phyloP scores from a whole-genome alignment of 2,888 invertebrate species.

The Nephrotoma appendiculata region DNA sequence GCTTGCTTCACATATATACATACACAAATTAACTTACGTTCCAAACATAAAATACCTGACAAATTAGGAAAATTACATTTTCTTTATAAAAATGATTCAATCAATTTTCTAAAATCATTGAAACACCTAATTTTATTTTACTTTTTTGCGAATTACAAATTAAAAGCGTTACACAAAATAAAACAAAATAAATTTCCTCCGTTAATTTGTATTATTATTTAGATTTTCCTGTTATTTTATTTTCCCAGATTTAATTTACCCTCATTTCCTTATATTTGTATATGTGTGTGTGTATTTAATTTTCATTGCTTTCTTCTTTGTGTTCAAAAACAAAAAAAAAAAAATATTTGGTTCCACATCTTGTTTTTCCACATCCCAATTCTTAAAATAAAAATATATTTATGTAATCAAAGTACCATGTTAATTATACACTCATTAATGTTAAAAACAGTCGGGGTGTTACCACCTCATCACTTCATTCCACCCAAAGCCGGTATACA shows the following conservation, averaged over 20 bases:
- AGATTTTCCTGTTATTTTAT: background rate
- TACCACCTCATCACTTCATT: background rate
- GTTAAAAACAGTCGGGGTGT: background rate
- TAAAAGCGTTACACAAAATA: background rate
- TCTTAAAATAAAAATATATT: background rate
- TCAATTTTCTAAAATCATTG: background rate
- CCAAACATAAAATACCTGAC: background rate
- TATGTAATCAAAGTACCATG: background rate
- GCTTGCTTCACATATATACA: too few species aligned
- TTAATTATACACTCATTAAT: background rate
- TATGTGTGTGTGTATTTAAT: background rate
- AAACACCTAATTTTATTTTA: background rate
- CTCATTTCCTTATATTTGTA: background rate
- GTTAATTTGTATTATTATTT: background rate
- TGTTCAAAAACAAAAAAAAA: background rate
- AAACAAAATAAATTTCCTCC: background rate
- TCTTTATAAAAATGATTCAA: background rate
- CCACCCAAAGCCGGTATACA: background rate
- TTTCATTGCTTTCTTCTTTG: background rate
- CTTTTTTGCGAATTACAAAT: background rate
- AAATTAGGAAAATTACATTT: background rate
- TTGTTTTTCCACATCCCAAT: background rate
- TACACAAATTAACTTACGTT: background rate
- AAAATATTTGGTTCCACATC: background rate
- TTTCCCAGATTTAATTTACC: background rate